Percentiles rank a stretch among this genome's conserved stretches.
phyloP scores from a whole-genome alignment of 2,797 vertebrate genomes.

The Bovichtus diacanthus region DNA sequence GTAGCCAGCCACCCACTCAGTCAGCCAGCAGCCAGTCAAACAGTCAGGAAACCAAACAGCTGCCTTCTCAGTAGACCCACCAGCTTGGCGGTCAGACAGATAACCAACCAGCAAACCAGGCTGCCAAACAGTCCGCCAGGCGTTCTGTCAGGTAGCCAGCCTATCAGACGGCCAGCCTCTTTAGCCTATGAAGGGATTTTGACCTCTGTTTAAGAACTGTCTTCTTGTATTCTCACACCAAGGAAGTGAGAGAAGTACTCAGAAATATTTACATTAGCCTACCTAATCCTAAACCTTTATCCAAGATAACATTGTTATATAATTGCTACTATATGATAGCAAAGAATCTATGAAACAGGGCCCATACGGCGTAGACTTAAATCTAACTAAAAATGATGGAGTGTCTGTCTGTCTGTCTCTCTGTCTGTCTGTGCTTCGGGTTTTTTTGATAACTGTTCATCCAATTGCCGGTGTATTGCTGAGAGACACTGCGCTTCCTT shows the following conservation, averaged over 20 bases:
- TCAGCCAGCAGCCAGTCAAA: constrained; percentile 53
- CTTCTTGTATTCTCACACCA: neutral
- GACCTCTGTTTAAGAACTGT: constrained; percentile 13
- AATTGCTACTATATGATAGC: too few species aligned
- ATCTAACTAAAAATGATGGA: too few species aligned
- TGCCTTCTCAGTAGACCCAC: constrained; percentile 41
- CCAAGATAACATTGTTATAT: neutral
- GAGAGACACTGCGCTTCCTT: too few species aligned
- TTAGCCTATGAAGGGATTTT: constrained; percentile 20
- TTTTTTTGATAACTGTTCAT: too few species aligned
- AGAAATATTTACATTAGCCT: too few species aligned
- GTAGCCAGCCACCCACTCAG: constrained; percentile 57
- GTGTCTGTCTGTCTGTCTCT: too few species aligned
- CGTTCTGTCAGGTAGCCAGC: constrained; percentile 22
- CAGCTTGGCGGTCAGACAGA: constrained; percentile 29
- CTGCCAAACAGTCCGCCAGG: constrained; percentile 9
- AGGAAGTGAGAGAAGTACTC: too few species aligned
- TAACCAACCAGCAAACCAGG: constrained; percentile 42
- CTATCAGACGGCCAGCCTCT: constrained; percentile 17
- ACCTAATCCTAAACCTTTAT: too few species aligned
- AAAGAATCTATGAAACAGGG: too few species aligned
- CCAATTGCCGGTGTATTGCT: too few species aligned
- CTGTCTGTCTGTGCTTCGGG: neutral
- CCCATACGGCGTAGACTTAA: too few species aligned
- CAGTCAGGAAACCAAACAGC: constrained; percentile 55